Evolutionary conservation across 1,140 invertebrate genomes (phyloP), one percentile per base, ranked within the genome.

Genomic region (Anagrus nilaparvatae): DNA sequence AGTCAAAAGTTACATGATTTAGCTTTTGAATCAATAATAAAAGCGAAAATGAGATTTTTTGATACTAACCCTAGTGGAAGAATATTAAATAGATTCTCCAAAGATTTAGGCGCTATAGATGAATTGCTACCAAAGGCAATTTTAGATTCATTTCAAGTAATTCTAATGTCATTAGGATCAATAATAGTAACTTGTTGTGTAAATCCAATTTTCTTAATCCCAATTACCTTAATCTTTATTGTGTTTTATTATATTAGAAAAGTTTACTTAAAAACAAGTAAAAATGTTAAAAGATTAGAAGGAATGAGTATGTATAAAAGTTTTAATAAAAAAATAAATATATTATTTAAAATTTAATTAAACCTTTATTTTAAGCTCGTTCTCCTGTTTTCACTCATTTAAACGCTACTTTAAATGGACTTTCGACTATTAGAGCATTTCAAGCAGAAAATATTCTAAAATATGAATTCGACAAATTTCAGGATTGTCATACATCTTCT

Each of bases 361-460:
- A 20, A 34, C 9, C 21, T 34, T 38, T 23, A 30, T 35, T 58
- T 58, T 27, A 55, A 83, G 80, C 76, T 41, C 70, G 78, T 39
- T 81, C 79, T 55, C 89, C 87, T 25, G 78, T 88, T 3, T 86
- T 87, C 50, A 86, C 86, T 12, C 88, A 95, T 58, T 67, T 96
- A 32, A 88, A 82, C 58, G 80, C 88, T 17, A 82, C 88, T 0
- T 65, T 94, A 2, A 82, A 87, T 62, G 91, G 91, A 4, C 68
- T 96, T 29, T 77, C 84, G 1, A 94, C 90, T 0, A 89, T 97
- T 39, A 71, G 91, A 40, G 87, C 90, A 0, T 90, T 85, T 50
- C 70, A 75, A 17, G 80, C 81, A 0, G 76, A 91, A 60, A 70
- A 78, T 48, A 77, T 81, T 32, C 73, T 95, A 5, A 81, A 82